Conservation (phyloP, 2,113 vertebrate genomes). For the Apodemus sylvaticus region DNA sequence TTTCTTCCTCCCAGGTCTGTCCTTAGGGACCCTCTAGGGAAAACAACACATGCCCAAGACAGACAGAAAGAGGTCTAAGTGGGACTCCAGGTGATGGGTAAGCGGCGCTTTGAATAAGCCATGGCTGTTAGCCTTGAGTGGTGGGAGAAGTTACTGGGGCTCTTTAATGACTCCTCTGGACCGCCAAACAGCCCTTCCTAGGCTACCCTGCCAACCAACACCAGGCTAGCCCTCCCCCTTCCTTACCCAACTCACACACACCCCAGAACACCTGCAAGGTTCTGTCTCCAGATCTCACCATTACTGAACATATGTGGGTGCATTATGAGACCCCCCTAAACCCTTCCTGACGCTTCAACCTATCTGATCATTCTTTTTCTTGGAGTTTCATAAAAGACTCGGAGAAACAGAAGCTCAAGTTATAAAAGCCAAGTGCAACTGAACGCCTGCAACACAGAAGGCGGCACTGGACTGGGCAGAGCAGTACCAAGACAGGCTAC, state of each 20-base stretch:
- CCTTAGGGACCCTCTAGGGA: background rate
- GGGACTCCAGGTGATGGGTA: accelerated
- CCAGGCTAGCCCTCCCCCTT: background rate
- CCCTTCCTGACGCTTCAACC: background rate
- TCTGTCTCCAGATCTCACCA: background rate
- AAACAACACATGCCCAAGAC: background rate
- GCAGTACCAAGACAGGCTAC: background rate
- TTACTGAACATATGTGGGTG: background rate
- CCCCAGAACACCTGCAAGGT: background rate
- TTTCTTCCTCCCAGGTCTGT: background rate
- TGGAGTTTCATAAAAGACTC: background rate
- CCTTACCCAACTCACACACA: background rate
- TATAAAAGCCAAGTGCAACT: background rate
- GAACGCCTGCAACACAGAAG: background rate
- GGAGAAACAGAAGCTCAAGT: background rate
- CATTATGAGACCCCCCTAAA: background rate
- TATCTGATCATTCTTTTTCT: constrained; percentile 26
- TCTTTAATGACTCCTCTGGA: background rate
- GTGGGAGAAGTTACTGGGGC: background rate
- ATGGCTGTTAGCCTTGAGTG: background rate
- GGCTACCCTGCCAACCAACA: background rate
- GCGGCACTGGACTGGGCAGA: background rate
- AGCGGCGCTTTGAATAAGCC: background rate
- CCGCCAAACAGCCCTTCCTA: background rate
- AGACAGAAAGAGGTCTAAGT: background rate